Conservation (phyloP, 2,113 vertebrate species). For the Dicaeum eximium region DNA sequence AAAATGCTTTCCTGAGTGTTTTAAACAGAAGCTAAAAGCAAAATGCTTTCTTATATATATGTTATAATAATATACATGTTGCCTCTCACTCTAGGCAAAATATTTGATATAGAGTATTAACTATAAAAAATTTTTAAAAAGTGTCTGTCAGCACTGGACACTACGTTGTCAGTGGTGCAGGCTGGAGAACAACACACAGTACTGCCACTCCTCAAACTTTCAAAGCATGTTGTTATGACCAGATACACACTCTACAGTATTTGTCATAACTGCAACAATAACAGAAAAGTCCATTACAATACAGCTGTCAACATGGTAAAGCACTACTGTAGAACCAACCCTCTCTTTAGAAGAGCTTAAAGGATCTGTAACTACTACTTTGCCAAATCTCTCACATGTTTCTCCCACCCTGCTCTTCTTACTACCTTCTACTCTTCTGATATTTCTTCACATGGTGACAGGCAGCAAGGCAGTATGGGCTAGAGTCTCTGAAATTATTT, state of each 20-base stretch:
- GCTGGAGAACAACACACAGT: background rate
- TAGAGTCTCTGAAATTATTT: background rate
- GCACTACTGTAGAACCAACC: background rate
- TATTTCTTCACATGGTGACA: background rate
- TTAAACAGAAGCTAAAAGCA: background rate
- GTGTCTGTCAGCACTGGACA: background rate
- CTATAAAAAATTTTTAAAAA: background rate
- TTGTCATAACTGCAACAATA: background rate
- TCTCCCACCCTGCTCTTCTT: background rate
- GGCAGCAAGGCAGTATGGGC: background rate
- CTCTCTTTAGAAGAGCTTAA: background rate
- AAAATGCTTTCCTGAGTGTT: background rate
- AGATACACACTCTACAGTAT: background rate
- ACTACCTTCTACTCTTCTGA: background rate
- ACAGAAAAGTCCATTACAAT: background rate
- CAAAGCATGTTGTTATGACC: background rate
- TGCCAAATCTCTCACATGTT: background rate
- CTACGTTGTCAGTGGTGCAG: background rate
- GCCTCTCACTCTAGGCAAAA: background rate
- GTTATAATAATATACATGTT: background rate
- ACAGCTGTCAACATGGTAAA: background rate
- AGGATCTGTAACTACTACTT: background rate
- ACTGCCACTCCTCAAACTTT: background rate
- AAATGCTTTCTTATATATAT: background rate
- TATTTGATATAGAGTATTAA: background rate